Evolutionary conservation across 2,888 invertebrate species (phyloP), one percentile per base, ranked within the genome.

Genomic region (Aleiodes leptofemur): DNA sequence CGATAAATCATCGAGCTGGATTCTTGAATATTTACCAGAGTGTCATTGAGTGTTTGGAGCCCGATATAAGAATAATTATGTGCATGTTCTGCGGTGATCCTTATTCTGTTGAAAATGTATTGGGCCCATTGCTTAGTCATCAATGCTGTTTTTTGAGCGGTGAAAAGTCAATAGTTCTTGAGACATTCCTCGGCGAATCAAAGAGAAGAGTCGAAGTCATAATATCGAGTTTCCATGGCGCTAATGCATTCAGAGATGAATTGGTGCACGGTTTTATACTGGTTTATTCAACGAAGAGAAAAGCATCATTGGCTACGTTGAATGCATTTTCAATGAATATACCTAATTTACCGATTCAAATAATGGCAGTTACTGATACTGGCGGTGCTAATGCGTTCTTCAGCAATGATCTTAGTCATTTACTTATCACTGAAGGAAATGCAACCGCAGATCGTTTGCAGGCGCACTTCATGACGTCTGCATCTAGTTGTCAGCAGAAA

Each of bases 81-180:
- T 98, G 97, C 90, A 95, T 98, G 94, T 97, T 98, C 90, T 98
- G 98, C 90, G 98, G 97, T 71, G 98, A 98, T 90, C 96, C 97
- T 0, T 98, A 95, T 88, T 95, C 96, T 0, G 94, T 97, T 59
- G 97, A 97, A 89, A 95, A 96, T 77, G 96, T 98, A 73, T 91
- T 98, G 73, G 95, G 95, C 14, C 98, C 98, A 0, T 90, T 98
- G 76, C 91, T 98, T 74, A 93, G 94, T 84, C 97, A 97, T 87
- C 96, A 96, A 81, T 95, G 96, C 79, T 96, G 96, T 89, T 95
- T 95, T 89, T 91, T 96, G 75, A 95, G 96, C 64, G 95, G 96
- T 0, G 96, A 97, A 85, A 93, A 96, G 74, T 96, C 96, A 78
- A 94, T 98, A 82, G 95, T 97, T 78, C 92, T 98, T 53, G 97